Percentiles rank a stretch among this genome's conserved stretches.
Evolutionary conservation across 2,888 invertebrate genomes (phyloP).

Genomic region (Aporophyla lueneburgensis): DNA sequence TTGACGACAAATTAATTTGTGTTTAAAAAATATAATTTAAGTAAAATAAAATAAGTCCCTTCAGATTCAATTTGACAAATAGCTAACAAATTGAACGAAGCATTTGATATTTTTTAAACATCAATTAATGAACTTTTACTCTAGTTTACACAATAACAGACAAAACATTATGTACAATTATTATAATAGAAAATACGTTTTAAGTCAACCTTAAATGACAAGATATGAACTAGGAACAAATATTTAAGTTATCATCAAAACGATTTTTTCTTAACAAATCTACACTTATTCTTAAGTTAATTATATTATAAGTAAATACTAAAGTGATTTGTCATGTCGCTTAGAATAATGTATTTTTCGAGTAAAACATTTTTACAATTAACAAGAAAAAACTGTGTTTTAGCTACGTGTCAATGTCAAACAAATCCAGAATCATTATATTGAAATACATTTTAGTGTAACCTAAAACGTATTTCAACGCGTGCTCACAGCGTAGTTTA

Average conservation of each 20-base stretch:
- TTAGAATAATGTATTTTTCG: slow-evolving; percentile 53
- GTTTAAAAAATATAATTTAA: slow-evolving; percentile 56
- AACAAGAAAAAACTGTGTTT: slow-evolving; percentile 42
- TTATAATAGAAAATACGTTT: slow-evolving; percentile 70
- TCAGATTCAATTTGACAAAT: slow-evolving; percentile 22
- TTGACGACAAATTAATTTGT: slow-evolving; percentile 38
- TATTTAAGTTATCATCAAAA: slow-evolving; percentile 69
- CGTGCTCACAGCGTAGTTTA: slow-evolving; percentile 34
- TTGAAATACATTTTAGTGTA: slow-evolving; percentile 34
- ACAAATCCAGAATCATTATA: slow-evolving; percentile 22
- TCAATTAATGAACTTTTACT: slow-evolving; percentile 60
- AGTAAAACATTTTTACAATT: slow-evolving; percentile 53
- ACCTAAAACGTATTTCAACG: slow-evolving; percentile 27
- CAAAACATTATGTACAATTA: slow-evolving; percentile 68
- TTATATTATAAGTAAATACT: slow-evolving; percentile 46
- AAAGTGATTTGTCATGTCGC: slow-evolving; percentile 68
- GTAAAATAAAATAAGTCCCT: slow-evolving; percentile 34
- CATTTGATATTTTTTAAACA: slow-evolving; percentile 63
- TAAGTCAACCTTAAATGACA: slow-evolving; percentile 73
- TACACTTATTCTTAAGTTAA: slow-evolving; percentile 52
- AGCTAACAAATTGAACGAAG: slow-evolving; percentile 37
- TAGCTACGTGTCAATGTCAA: slow-evolving; percentile 34
- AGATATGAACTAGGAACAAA: slow-evolving; percentile 79
- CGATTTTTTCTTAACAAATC: slow-evolving; percentile 66
- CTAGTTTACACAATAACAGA: slow-evolving; percentile 71